Evolutionary conservation across 2,888 invertebrate genomes (phyloP), one percentile per base, ranked within the genome.

Genomic region (Caenorhabditis sp.): DNA sequence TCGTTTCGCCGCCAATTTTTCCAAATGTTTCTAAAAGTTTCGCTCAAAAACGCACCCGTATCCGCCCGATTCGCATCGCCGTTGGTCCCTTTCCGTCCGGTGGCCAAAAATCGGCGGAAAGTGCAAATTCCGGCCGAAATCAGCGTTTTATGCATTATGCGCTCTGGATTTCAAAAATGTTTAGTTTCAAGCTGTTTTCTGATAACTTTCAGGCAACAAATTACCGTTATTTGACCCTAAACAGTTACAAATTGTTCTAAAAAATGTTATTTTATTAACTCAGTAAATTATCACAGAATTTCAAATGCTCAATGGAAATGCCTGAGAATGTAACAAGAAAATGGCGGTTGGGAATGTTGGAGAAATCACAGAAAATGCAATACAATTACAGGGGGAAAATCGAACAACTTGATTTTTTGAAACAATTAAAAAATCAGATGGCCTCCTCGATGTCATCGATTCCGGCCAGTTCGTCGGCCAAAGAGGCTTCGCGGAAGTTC

Each of bases 401-500:
- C n/a, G n/a, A n/a, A n/a, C n/a, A n/a, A n/a, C n/a, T n/a, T n/a
- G n/a, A n/a, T n/a, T n/a, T 37, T 41, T 17, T 15, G 4, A 5
- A 13, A 41, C 4, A 41, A 17, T 20, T n/a, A 15, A n/a, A 8
- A 27, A 27, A 48, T 48, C 41, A 41, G 41, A 22, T 20, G 17
- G 8, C 11, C 4, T 22, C 1, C 1, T 43, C 43, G 22, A 20
- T 22, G 17, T 27, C 46, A 15, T 70, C 72, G 8, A 63, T 58
- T 20, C 43, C 63, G 9, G 72, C 72, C 2, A 72, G 35, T 35
- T 72, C 72, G 55, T 72, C 72, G 27, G 62, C 62, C 43, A 72
- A 27, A 0, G 63, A 72, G 6, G 52, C 50, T 30, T 55, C 73
- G 20, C 50, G 58, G 63, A 80, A 74, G 27, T 80, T 80, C n/a